Base-by-base conservation (phyloP, 2,797 vertebrate genomes). In the Gouania willdenowi region DNA sequence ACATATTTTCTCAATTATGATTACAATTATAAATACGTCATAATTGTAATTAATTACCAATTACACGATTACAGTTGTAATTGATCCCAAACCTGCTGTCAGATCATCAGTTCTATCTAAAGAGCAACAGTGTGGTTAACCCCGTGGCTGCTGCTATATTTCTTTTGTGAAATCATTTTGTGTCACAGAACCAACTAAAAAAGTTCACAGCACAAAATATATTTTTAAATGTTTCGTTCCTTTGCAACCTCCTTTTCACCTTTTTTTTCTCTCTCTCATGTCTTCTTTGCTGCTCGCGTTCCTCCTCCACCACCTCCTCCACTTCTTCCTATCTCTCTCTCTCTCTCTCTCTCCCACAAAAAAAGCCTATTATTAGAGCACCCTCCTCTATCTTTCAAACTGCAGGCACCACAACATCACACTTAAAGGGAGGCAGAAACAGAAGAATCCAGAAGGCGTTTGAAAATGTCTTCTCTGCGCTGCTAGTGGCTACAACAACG, bases 301-400 rank as follows among this genome's bases (percentile, higher is more conserved):
- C 67, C 55, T 50, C 58, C 55, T 61, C 37, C 18, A 19, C 42
- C 48, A 47, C 26, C 6, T 2, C 13, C 27, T 15, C 27, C 27
- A 8, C 39, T 53, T 61, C 49, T 19, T 51, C 54, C 50, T 70
- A n/a, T n/a, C n/a, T n/a, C n/a, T n/a, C n/a, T n/a, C n/a, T 36
- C 43, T 42, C 30, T 68, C 36, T 66, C 43, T 76, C 68, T 71
- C 71, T 49, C 60, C 45, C 66, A 74, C 71, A 72, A 79, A 76
- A 81, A 76, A 81, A 65, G 10, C 60, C 71, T 88, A 85, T 86
- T 82, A 85, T 81, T 87, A 87, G 78, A 63, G 53, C 52, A 52
- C 32, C 43, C 60, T 58, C 52, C 55, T 61, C 67, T 62, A 51
- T 54, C 66, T 66, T 64, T 71, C 59, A 68, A 78, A 79, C 62